Evolutionary conservation across 2,888 invertebrate species (phyloP).

Genomic region (Agrilus biguttatus): DNA sequence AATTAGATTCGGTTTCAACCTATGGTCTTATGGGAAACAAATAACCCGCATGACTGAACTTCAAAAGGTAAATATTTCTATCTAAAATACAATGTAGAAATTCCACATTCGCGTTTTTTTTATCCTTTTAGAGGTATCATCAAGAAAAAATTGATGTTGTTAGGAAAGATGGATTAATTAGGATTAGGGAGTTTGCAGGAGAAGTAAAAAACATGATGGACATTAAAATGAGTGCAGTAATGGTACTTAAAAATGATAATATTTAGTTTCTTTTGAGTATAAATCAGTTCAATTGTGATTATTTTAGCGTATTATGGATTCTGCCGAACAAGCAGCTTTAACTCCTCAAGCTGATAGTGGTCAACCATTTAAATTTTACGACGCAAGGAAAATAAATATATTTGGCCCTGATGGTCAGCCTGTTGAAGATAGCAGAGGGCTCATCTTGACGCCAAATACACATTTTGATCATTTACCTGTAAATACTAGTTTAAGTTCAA

Average conservation of each 20-base stretch:
- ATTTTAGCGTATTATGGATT: slow-evolving; percentile 76
- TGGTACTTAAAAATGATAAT: slow-evolving; percentile 46
- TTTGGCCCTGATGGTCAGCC: slow-evolving; percentile 62
- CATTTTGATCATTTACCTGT: slow-evolving; percentile 80
- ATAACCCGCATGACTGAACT: slow-evolving; percentile 81
- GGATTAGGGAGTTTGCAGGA: slow-evolving; percentile 74
- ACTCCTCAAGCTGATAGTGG: slow-evolving; percentile 39
- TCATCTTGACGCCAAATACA: slow-evolving; percentile 58
- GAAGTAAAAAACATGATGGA: slow-evolving; percentile 91
- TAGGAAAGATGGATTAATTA: slow-evolving; percentile 69
- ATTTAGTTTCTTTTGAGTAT: neutral
- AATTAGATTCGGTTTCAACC: slow-evolving; percentile 75
- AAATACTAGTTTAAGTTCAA: slow-evolving; percentile 72
- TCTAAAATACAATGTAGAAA: neutral
- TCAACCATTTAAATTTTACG: slow-evolving; percentile 49
- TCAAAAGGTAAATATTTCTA: slow-evolving; percentile 52
- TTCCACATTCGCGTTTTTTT: slow-evolving; percentile 6
- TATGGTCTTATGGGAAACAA: slow-evolving; percentile 79
- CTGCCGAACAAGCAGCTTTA: slow-evolving; percentile 75
- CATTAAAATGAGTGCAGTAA: slow-evolving; percentile 80
- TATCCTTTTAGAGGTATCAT: slow-evolving; percentile 57
- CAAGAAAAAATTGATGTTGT: slow-evolving; percentile 63
- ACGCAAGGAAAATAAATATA: slow-evolving; percentile 68
- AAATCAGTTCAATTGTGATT: neutral
- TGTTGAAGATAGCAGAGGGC: slow-evolving; percentile 53